phyloP scores from a whole-genome alignment of 1,140 invertebrate species.

The Plodia interpunctella region DNA sequence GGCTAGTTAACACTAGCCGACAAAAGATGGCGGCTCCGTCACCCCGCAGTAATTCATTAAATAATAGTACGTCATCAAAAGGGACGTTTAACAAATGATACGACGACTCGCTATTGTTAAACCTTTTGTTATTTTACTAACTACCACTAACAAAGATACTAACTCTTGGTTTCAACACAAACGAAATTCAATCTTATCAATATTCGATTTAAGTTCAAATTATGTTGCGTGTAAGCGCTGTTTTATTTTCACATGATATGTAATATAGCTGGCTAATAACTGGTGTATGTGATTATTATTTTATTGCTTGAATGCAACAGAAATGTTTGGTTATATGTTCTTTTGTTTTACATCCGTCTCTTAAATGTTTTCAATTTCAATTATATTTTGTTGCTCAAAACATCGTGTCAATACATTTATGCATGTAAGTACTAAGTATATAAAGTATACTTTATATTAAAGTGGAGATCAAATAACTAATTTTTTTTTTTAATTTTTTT shows the following conservation, averaged over 20 bases:
- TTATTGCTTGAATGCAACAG: slow-evolving; percentile 61
- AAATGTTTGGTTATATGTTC: slow-evolving; percentile 12
- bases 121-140: slow-evolving; percentile 58
- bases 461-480: too few relatives aligned
- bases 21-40: slow-evolving; percentile 19
- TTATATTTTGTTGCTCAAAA: too few relatives aligned
- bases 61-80: slow-evolving; percentile 68
- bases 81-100: slow-evolving; percentile 75
- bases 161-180: not conserved
- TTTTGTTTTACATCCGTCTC: too few relatives aligned
- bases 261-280: slow-evolving; percentile 62
- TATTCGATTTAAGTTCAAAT: not conserved
- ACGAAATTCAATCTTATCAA: slow-evolving; percentile 13
- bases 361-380: too few relatives aligned
- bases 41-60: slow-evolving; percentile 62
- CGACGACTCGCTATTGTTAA: slow-evolving; percentile 62
- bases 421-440: too few relatives aligned
- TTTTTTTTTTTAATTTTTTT: too few relatives aligned
- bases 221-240: not conserved
- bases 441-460: too few relatives aligned
- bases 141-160: not conserved
- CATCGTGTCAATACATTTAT: too few relatives aligned
- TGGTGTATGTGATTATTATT: slow-evolving; percentile 74
- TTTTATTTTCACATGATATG: slow-evolving; percentile 35
- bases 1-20: not conserved